Percentiles rank a stretch among this genome's conserved stretches.
Evolutionary conservation across 2,888 invertebrate genomes (phyloP).

Genomic region (Lucinisca nassula): DNA sequence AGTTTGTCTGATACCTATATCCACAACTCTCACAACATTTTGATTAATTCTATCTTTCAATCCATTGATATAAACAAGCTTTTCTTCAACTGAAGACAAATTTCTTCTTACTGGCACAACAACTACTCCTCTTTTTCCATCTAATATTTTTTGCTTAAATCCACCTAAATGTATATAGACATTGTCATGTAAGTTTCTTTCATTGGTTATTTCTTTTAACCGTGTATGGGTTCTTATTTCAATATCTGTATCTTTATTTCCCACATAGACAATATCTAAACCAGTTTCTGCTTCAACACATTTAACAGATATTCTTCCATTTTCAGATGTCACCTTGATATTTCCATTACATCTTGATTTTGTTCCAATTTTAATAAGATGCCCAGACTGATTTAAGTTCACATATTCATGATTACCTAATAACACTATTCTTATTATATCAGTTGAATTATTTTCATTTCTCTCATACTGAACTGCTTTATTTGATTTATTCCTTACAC

Average conservation of each 20-base stretch:
- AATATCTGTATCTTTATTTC: conserved; percentile 21
- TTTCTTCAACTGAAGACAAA: neutral
- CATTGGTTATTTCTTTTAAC: neutral
- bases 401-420: conserved; percentile 35
- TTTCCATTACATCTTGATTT: conserved; percentile 28
- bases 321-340: conserved; percentile 34
- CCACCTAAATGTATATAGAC: conserved; percentile 50
- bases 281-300: conserved; percentile 16
- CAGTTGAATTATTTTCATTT: neutral
- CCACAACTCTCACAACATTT: conserved; percentile 34
- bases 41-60: neutral
- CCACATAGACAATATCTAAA: conserved; percentile 26
- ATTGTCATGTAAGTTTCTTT: conserved; percentile 17
- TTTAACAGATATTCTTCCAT: conserved; percentile 22
- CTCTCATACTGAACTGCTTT: neutral
- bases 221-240: conserved; percentile 25
- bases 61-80: neutral
- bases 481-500: neutral
- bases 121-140: neutral
- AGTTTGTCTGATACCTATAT: conserved; percentile 47
- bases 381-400: conserved; percentile 23
- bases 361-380: conserved; percentile 23
- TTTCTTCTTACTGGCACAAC: conserved; percentile 5
- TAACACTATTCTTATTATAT: conserved; percentile 23
- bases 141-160: neutral